These are phyloP conservation scores for Vollenhovia emeryi DNA, from an alignment of 1,140 invertebrate species.

Conservation along the genomic window DNA sequence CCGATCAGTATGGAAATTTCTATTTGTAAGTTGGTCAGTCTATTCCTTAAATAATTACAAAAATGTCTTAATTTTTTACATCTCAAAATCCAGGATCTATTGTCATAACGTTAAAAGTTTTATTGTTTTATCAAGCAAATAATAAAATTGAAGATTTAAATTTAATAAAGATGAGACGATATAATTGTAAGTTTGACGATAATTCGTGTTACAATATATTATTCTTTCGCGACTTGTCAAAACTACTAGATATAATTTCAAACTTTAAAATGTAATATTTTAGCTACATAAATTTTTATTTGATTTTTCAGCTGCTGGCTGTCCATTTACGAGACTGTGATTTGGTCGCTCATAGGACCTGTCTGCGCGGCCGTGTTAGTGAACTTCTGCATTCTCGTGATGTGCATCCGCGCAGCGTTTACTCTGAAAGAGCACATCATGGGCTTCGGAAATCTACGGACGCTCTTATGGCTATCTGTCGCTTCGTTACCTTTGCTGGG, in stretches of 20 bases:
- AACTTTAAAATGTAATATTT: not conserved
- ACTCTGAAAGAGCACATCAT: constrained; percentile 95
- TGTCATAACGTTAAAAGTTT: constrained; percentile 6
- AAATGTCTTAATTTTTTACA: not conserved
- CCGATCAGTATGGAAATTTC: constrained; percentile 97
- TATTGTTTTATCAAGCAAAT: not conserved
- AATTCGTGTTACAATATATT: not conserved
- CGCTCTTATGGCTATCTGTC: constrained; percentile 93
- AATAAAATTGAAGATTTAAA: constrained; percentile 12
- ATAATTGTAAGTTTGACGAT: not conserved
- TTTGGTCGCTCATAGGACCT: constrained; percentile 96
- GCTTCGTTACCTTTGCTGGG: constrained; percentile 92
- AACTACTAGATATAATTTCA: not conserved
- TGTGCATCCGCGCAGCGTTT: constrained; percentile 95
- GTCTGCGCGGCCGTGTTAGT: constrained; percentile 91
- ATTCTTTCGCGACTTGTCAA: not conserved
- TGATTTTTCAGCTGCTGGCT: constrained; percentile 93
- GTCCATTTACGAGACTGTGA: constrained; percentile 95
- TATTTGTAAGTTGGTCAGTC: constrained; percentile 92
- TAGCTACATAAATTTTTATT: not conserved
- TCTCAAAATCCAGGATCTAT: not conserved
- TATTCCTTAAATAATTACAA: not conserved
- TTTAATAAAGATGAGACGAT: constrained; percentile 11
- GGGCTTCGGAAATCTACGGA: constrained; percentile 95
- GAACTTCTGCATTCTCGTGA: constrained; percentile 92